Base-by-base conservation (phyloP, 2,797 vertebrate genomes). In the Sciurus carolinensis region DNA sequence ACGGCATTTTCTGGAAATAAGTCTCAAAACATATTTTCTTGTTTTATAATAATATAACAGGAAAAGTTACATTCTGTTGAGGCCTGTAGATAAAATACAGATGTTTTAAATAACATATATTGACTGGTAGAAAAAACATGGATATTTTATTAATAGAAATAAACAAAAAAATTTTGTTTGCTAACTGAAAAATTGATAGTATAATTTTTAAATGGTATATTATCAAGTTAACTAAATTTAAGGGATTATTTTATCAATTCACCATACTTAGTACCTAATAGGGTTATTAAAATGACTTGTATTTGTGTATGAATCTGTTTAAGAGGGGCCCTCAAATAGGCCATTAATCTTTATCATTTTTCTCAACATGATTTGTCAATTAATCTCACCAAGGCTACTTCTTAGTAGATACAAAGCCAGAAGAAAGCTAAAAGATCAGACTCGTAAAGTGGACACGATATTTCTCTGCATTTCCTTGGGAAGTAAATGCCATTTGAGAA, bases 51-150 rank as follows among this genome's bases (percentile, higher is more conserved):
- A 84, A 67, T 47, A 18, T 54, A 86, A 57, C 47, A 69, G 6
- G 30, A 67, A n/a, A 95, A 62, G 15, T 50, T 66, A 77, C 7
- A 42, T 72, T 71, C 50, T 83, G 14, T 77, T 50, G 20, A 64
- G 2, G 12, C 2, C n/a, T 1, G 7, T 71, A 13, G 54, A 72
- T 76, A 50, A 95, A 88, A 72, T 62, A 50, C 2, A 89, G 69
- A 54, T 36, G 18, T 77, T 93, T 73, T 87, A 85, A 80, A 83
- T 91, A 10, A 10, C 59, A 30, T 92, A 7, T 76, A 96, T 59
- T 79, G 2, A 24, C 79, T 90, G 83, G 14, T 13, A 90, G 12
- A 54, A 86, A 85, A 79, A 91, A 79, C 1, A 62, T 36, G 66
- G 8, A 84, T 75, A 1, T 52, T 94, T 47, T 69, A 89, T 36